Base-by-base conservation (phyloP, 2,888 invertebrate species). In the Autographa pulchrina region DNA sequence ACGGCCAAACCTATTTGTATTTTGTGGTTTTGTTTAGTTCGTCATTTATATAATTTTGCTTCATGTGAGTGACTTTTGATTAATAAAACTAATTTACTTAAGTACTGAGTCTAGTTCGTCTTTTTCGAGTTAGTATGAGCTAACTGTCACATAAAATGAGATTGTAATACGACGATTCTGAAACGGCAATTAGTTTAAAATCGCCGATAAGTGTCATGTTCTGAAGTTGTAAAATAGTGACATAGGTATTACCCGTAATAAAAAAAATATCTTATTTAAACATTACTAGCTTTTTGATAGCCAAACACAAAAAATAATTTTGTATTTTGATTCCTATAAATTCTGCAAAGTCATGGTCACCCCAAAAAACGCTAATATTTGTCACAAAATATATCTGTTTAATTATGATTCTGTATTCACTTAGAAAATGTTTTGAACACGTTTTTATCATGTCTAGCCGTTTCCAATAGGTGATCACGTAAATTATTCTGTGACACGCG, bases 401-500 rank as follows among this genome's bases (percentile, higher is more conserved):
- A 66, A 64, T 13, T 56, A n/a, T 8, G 43, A 58, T 25, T 56
- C 58, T 16, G 20, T 66, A 16, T 20, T 1, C 31, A 43, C n/a
- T 41, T 5, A 43, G 5, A 48, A 35, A 32, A 59, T 38, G 18
- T 56, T 38, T 18, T 14, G 31, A 70, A 48, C 60, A 56, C 35
- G 18, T 16, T 58, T 25, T 70, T 66, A 63, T 64, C 20, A 62
- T 2, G 9, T 66, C 54, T 64, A 58, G 56, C 31, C 59, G 38
- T 20, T 62, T 61, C 60, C n/a, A 20, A 25, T 25, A 56, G 20
- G 18, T 64, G 56, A 25, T 31, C 32, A 35, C 14, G 25, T 64
- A 68, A 68, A 70, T 68, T 80, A 79, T 79, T 66, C 70, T n/a
- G 32, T 48, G 63, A 60, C 73, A 67, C 66, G 70, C 54, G 32